Base-by-base conservation (phyloP, 2,888 invertebrate species). In the Alsophila aescularia region DNA sequence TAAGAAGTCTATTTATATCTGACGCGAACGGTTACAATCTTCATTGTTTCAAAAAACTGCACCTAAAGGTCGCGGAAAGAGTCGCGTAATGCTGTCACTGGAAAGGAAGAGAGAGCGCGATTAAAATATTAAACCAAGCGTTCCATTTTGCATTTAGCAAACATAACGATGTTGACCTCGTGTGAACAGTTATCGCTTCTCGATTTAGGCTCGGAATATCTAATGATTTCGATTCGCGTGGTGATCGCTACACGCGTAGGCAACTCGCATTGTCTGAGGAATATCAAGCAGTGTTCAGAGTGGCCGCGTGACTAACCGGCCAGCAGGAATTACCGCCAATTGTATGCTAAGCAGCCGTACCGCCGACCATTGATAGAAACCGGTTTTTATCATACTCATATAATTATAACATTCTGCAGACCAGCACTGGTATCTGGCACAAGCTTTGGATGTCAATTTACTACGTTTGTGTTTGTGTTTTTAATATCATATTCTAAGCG, bases 291-390 rank as follows among this genome's bases (percentile, higher is more conserved):
- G 63, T 71, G 75, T 83, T 85, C 81, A 77, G 70, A 83, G 73
- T 69, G 60, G 69, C 86, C 84, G 87, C 88, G 81, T 90, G 88
- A 89, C 87, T 87, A 85, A 88, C 80, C 78, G 80, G 79, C 72
- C 75, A 75, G 79, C 67, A 83, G 84, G 87, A 79, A 83, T 88
- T 84, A 85, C 85, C 79, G 80, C 58, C 83, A 81, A 88, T 89
- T 90, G 90, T 90, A 90, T 89, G 88, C 83, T 81, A 89, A 90
- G 63, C 69, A 81, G 71, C 64, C 60, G 62, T 64, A 70, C 62
- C 64, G 52, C 56, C 59, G 58, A 66, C 67, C 64, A 72, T 68
- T 69, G 69, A 69, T 56, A 60, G 42, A 59, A 58, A 56, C 35
- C 43, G 41, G 45, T 56, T 48, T 53, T 59, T 58, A 62, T 62